Evolutionary conservation across 2,797 vertebrate species (phyloP), one percentile per base, ranked within the genome.

Genomic region (Gymnocypris eckloni): DNA sequence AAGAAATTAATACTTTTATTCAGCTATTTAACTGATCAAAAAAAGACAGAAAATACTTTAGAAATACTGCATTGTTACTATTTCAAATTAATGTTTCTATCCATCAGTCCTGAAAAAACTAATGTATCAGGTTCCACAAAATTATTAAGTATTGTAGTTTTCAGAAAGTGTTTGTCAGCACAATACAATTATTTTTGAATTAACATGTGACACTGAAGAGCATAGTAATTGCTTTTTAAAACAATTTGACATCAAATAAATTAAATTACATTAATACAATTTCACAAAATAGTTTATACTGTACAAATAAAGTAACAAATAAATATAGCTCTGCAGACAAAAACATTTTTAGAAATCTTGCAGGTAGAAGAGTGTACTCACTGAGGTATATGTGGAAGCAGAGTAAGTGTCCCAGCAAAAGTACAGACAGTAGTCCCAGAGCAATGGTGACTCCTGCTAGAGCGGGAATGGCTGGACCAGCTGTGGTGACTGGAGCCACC

Each of bases 301-400:
- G 3, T 15, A 15, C 48, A 52, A 18, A 75, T 43, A 43, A 43
- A 10, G 2, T 43, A 43, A 43, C 1, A 1, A 8, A 43, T 33
- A 75, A 75, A 52, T 75, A 13, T 4, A 75, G 16, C 45, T 11
- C 13, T 48, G 11, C 10, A 4, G 2, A 12, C 3, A 45, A 79
- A 45, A 22, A 7, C 11, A 13, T 37, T 64, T 59, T n/a, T 5
- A 0, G 13, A 25, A 25, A 25, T 28, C 56, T 33, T 64, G 8
- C 6, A 54, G 5, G 20, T 16, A 82, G 18, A 43, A 71, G 83
- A 76, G 41, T 72, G 45, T 43, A 92, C 95, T 93, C 92, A 99
- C 98, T 97, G 89, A 99, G 96, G 94, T 99, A 99, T 86, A 98
- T 88, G 94, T 99, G 98, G 92, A 99, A 99, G 91, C 94, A 96